Base-by-base conservation (phyloP, 2,113 vertebrate species). In the Actenoides lindsayi region DNA sequence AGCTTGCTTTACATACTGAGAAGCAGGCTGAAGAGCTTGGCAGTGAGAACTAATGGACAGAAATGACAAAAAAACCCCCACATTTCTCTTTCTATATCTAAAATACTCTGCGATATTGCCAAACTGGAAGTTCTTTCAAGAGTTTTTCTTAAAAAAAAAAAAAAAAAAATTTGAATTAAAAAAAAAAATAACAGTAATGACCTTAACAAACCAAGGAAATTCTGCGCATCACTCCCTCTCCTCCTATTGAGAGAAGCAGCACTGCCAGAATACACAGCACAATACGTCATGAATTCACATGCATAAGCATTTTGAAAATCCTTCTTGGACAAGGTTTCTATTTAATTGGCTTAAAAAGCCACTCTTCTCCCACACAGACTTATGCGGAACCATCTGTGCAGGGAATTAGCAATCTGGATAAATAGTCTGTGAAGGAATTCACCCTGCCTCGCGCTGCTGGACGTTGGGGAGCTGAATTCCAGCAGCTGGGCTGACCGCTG, bases 291-390 rank as follows among this genome's bases (percentile, higher is more conserved):
- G 85, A 94, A 85, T 97, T 93, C 97, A 95, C 97, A 97, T 92
- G 95, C 96, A 95, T 75, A 95, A 95, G 95, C 97, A 87, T 67
- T 89, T 92, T 41, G 94, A 95, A 89, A 94, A 97, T 96, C 96
- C 92, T 97, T 91, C 96, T 97, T 97, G 94, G 94, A 98, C 97
- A 95, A 97, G 85, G 97, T 95, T 97, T 94, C 95, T 96, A 95
- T 97, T 97, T 98, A 96, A 98, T 98, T 97, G 95, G 97, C 98
- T 97, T 97, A 96, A 98, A 97, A 97, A 98, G 95, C 97, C 96
- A 91, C 97, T 97, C 83, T 94, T 94, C 93, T 97, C 95, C 96
- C 90, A 95, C 95, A 86, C 93, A 96, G 94, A 96, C 94, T 96
- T 97, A 82, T 97, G 96, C 92, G 81, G 91, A 94, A 39, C 97